Evolutionary conservation across 2,113 vertebrate genomes (phyloP).

Genomic region (Tyto alba): DNA sequence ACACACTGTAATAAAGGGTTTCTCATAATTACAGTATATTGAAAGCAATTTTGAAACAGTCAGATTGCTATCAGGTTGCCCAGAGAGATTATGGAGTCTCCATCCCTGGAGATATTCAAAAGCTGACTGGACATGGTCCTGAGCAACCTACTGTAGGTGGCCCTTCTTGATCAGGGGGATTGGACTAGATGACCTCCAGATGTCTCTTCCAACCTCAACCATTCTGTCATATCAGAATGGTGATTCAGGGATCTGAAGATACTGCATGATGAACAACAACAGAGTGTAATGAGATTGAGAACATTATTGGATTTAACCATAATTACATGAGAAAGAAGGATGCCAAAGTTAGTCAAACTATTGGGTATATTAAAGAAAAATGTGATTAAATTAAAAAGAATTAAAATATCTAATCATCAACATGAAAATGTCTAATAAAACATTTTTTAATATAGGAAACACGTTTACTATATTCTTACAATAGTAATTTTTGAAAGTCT

Average conservation of each 20-base stretch:
- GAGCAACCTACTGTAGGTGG: neutral
- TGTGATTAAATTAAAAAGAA: neutral
- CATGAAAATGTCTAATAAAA: neutral
- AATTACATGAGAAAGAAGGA: neutral
- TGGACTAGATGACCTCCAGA: neutral
- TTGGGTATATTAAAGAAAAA: neutral
- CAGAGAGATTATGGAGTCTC: neutral
- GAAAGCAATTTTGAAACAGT: neutral
- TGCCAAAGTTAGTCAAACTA: neutral
- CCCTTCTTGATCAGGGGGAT: neutral
- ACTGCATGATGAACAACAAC: neutral
- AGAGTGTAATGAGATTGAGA: neutral
- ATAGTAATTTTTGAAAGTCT: neutral
- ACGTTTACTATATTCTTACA: neutral
- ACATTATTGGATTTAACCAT: neutral
- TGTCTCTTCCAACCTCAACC: neutral
- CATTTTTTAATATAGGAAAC: neutral
- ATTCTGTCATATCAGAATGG: neutral
- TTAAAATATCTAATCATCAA: neutral
- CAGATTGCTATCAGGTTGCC: neutral
- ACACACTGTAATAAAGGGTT: neutral
- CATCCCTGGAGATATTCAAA: neutral
- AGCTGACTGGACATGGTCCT: neutral
- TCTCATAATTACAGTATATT: neutral
- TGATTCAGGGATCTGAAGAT: neutral